Evolutionary conservation across 1,140 invertebrate species (phyloP).

Genomic region (Solen grandis): DNA sequence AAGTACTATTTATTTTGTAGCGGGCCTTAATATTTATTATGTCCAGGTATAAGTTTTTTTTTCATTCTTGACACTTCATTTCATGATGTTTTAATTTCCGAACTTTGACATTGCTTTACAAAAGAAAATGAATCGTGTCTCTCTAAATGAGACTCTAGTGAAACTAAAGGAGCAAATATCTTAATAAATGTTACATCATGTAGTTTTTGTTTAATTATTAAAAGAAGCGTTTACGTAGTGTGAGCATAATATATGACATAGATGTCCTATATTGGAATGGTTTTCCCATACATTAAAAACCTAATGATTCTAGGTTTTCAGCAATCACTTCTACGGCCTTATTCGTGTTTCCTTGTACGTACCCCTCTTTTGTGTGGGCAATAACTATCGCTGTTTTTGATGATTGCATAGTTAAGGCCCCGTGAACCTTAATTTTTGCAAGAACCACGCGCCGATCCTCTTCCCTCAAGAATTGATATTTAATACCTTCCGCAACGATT

Average conservation of each 20-base stretch:
- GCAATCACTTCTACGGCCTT: slow-evolving; percentile 47
- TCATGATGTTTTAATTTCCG: too few relatives aligned
- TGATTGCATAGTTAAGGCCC: slow-evolving; percentile 34
- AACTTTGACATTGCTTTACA: too few relatives aligned
- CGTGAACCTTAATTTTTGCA: slow-evolving; percentile 48
- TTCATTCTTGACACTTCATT: too few relatives aligned
- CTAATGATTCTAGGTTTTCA: slow-evolving; percentile 52
- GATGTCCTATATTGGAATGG: too few relatives aligned
- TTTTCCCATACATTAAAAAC: slow-evolving; percentile 37
- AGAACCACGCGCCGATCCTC: slow-evolving; percentile 48
- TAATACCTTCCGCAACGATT: slow-evolving; percentile 11
- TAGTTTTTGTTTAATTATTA: too few relatives aligned
- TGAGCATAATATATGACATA: slow-evolving; percentile 11
- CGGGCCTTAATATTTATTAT: too few relatives aligned
- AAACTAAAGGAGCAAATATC: too few relatives aligned
- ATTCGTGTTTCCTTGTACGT: slow-evolving; percentile 54
- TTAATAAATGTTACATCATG: too few relatives aligned
- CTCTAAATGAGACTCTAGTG: too few relatives aligned
- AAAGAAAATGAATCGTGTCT: too few relatives aligned
- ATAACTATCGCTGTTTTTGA: slow-evolving; percentile 52
- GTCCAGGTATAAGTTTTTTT: too few relatives aligned
- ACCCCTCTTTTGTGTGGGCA: slow-evolving; percentile 37
- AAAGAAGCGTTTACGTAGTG: not conserved
- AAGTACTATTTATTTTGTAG: too few relatives aligned
- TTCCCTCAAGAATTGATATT: slow-evolving; percentile 57